Percentiles rank a stretch among this genome's conserved stretches.
These are phyloP conservation scores for Andrena bicolor DNA, from an alignment of 2,888 invertebrate species.

Conservation along the genomic window DNA sequence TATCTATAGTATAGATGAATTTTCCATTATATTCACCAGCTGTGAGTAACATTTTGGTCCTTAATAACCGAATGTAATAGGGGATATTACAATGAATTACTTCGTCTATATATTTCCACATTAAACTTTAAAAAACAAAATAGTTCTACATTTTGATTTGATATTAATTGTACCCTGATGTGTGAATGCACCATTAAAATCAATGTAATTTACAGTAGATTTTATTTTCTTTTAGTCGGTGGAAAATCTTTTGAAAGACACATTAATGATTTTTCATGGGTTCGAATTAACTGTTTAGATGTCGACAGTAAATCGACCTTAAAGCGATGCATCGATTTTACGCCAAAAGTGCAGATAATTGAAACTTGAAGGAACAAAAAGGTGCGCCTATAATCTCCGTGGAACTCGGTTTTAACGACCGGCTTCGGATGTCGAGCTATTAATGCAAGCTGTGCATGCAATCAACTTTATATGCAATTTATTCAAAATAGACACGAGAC, in stretches of 20 bases:
- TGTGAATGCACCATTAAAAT: background rate
- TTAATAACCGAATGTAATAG: too few species aligned
- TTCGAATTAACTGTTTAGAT: slow-evolving; percentile 3
- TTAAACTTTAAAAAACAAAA: too few species aligned
- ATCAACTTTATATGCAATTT: slow-evolving; percentile 24
- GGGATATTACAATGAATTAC: too few species aligned
- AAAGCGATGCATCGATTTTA: slow-evolving; percentile 17
- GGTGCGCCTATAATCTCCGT: background rate
- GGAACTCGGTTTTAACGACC: slow-evolving; percentile 20
- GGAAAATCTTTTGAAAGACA: background rate
- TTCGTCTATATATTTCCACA: too few species aligned
- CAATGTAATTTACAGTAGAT: background rate
- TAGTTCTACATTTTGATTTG: too few species aligned
- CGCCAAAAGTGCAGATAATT: slow-evolving; percentile 3
- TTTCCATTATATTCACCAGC: too few species aligned
- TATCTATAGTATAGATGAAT: too few species aligned
- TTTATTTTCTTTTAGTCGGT: background rate
- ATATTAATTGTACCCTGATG: too few species aligned
- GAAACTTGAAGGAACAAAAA: slow-evolving; percentile 14
- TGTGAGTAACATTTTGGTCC: too few species aligned
- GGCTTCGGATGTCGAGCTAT: slow-evolving; percentile 6
- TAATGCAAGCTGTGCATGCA: slow-evolving; percentile 7
- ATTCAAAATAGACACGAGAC: slow-evolving; percentile 5
- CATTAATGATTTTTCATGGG: background rate
- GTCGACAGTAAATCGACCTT: slow-evolving; percentile 14